Evolutionary conservation across 2,888 invertebrate genomes (phyloP), one percentile per base, ranked within the genome.

Genomic region (Drosophila gaucha): DNA sequence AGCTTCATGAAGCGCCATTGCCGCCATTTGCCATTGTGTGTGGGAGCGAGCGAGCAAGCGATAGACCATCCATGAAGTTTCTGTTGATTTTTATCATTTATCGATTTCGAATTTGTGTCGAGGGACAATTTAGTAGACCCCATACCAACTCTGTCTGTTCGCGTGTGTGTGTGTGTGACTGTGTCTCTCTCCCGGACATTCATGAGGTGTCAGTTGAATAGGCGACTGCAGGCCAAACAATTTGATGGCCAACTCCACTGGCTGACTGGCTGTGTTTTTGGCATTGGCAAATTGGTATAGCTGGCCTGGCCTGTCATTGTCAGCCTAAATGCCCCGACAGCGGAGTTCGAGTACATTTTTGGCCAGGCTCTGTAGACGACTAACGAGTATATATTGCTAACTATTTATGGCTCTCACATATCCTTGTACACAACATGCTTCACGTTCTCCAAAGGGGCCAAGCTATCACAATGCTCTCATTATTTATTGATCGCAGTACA

Each of bases 21-120:
- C 78, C 82, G 82, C 79, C 77, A 74, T 74, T 74, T 62, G 79
- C 73, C 70, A 44, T 47, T 52, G 66, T 64, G 64, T 38, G 63
- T 38, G 74, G 38, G 62, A 70, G 83, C 63, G 62, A 70, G 83
- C 63, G 77, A 76, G 80, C 75, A 51, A 57, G 67, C 55, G 68
- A 73, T 68, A 72, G 62, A 65, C 50, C 78, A 76, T 79, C 88
- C 86, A 87, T 87, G 88, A 80, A 86, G 86, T 89, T 89, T 89
- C 79, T 89, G 89, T 85, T 89, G 89, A 89, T 86, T 89, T 90
- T 89, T 89, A 89, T 90, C 90, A 89, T 89, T 90, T 89, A 89
- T 89, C 89, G 89, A 89, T 89, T 89, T 89, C 89, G 87, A 89
- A 90, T 89, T 89, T 89, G 90, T 86, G 84, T 79, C 84, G 89